These are phyloP conservation scores for Agrochola litura DNA, from an alignment of 2,888 invertebrate genomes.

Conservation along the genomic window DNA sequence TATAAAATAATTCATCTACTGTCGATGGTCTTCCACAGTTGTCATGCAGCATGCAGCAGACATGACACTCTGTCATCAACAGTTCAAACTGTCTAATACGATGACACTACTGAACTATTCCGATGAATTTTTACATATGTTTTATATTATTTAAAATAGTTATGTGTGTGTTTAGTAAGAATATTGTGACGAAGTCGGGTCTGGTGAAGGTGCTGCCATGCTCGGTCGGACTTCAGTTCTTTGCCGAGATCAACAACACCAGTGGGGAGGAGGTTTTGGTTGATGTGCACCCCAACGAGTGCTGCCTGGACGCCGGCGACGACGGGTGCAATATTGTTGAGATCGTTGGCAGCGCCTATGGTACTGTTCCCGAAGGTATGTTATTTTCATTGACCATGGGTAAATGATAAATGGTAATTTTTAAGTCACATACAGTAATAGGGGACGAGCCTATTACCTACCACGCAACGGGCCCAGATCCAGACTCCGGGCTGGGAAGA, in stretches of 20 bases:
- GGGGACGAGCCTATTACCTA: neutral
- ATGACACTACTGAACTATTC: slow-evolving; percentile 67
- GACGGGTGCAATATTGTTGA: slow-evolving; percentile 77
- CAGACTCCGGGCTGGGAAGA: neutral
- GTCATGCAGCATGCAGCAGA: neutral
- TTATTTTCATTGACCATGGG: neutral
- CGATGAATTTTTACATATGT: slow-evolving; percentile 81
- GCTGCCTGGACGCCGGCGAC: slow-evolving; percentile 75
- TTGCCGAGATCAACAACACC: slow-evolving; percentile 77
- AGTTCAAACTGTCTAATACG: slow-evolving; percentile 28
- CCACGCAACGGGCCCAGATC: too few species aligned
- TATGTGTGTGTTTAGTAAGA: slow-evolving; percentile 61
- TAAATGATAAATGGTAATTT: too few species aligned
- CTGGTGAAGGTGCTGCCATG: slow-evolving; percentile 66
- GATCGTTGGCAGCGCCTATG: slow-evolving; percentile 74
- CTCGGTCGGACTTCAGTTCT: slow-evolving; percentile 77
- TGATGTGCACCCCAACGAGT: slow-evolving; percentile 77
- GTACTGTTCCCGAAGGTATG: slow-evolving; percentile 73
- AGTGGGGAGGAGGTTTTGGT: slow-evolving; percentile 73
- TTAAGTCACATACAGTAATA: neutral
- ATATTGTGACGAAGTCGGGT: slow-evolving; percentile 70
- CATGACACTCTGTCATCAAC: slow-evolving; percentile 3
- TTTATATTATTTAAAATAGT: slow-evolving; percentile 76
- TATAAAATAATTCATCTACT: neutral
- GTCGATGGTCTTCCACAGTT: neutral